Percentiles rank a stretch among this genome's conserved stretches.
Conservation (phyloP, 2,888 invertebrate species). For the Phortica magna region DNA sequence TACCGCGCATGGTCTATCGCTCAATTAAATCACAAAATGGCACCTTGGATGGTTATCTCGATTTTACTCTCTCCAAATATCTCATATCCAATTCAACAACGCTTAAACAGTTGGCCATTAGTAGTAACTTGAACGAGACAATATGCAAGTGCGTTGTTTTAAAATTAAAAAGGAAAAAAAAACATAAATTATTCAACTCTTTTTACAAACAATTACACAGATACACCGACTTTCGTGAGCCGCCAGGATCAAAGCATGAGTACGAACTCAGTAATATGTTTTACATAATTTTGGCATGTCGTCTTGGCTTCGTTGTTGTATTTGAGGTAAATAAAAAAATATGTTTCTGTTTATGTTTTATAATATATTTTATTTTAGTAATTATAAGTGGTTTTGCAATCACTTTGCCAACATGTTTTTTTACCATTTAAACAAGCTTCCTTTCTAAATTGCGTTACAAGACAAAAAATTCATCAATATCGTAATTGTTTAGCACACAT, state of each 20-base stretch:
- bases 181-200: constrained; percentile 3
- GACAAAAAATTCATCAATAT: neutral
- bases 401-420: neutral
- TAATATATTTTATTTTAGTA: constrained; percentile 48
- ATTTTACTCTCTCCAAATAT: constrained; percentile 87
- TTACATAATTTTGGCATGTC: constrained; percentile 94
- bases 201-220: constrained; percentile 49
- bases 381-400: constrained; percentile 19
- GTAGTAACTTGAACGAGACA: constrained; percentile 78
- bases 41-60: constrained; percentile 86
- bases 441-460: constrained; percentile 42
- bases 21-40: constrained; percentile 81
- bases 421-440: constrained; percentile 54
- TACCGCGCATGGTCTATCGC: constrained; percentile 92
- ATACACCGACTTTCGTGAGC: constrained; percentile 92
- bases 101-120: constrained; percentile 39
- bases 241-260: constrained; percentile 80
- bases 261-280: constrained; percentile 87
- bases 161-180: neutral
- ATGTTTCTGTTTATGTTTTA: constrained; percentile 38
- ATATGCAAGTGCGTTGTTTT: constrained; percentile 82
- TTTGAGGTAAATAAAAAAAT: constrained; percentile 86
- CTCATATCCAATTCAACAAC: constrained; percentile 82
- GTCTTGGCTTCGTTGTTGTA: constrained; percentile 93
- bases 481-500: constrained; percentile 24